Percentiles rank a stretch among this genome's conserved stretches.
Conservation (phyloP, 2,797 vertebrate genomes). For the Etheostoma perlongum region DNA sequence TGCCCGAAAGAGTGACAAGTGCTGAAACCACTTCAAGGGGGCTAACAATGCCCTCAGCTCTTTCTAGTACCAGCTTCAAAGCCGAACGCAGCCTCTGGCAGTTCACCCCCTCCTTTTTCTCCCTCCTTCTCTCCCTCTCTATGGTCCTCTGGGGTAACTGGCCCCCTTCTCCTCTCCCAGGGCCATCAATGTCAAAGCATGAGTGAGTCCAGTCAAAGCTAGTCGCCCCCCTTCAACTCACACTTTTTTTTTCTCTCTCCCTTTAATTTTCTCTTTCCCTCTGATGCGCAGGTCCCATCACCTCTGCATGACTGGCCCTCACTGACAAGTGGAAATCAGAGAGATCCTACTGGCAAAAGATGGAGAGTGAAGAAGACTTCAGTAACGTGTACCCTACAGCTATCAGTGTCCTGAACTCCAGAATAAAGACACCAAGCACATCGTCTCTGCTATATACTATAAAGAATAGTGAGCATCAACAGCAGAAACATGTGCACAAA, state of each 20-base stretch:
- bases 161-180: conserved; percentile 79
- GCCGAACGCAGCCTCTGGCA: conserved; percentile 81
- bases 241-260: conserved; percentile 45
- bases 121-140: conserved; percentile 59
- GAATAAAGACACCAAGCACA: conserved; percentile 74
- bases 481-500: conserved; percentile 48
- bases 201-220: conserved; percentile 83
- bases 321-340: conserved; percentile 84
- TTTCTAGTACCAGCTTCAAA: conserved; percentile 86
- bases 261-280: conserved; percentile 75
- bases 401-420: conserved; percentile 75
- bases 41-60: conserved; percentile 81
- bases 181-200: conserved; percentile 83
- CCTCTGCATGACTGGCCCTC: conserved; percentile 81
- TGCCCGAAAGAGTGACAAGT: conserved; percentile 84
- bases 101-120: conserved; percentile 65
- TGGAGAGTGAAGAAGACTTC: conserved; percentile 78
- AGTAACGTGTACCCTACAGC: conserved; percentile 79
- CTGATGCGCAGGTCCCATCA: conserved; percentile 77
- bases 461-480: conserved; percentile 51
- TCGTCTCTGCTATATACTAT: conserved; percentile 53
- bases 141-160: conserved; percentile 76
- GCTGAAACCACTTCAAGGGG: conserved; percentile 86
- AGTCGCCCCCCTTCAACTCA: conserved; percentile 43
- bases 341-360: conserved; percentile 77